phyloP scores from a whole-genome alignment of 2,888 invertebrate genomes.

The Caenorhabditis macrosperma region DNA sequence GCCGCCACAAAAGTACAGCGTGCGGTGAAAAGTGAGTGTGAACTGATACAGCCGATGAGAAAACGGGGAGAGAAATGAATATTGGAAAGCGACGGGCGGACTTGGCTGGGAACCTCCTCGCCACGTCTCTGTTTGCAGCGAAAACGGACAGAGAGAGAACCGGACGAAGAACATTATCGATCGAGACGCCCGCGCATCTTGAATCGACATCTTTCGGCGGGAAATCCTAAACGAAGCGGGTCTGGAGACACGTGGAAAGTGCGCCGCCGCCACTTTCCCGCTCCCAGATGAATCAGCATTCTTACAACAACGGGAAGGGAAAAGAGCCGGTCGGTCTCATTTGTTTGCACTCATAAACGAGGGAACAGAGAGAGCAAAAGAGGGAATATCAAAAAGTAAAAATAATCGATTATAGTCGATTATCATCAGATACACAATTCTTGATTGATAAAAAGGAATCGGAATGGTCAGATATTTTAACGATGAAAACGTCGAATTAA shows the following conservation, averaged over 20 bases:
- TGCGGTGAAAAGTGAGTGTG: neutral
- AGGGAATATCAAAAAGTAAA: neutral
- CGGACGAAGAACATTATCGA: neutral
- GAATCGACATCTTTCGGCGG: neutral
- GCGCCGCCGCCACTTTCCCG: no score
- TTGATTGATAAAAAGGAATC: neutral
- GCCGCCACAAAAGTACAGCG: neutral
- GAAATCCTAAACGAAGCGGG: neutral
- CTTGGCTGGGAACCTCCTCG: constrained; percentile 12
- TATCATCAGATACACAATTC: no score
- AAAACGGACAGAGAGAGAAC: constrained; percentile 10
- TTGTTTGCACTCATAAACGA: neutral
- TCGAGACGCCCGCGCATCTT: neutral
- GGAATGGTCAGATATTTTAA: neutral
- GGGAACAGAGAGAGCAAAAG: neutral
- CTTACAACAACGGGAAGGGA: neutral
- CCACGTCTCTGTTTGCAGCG: neutral
- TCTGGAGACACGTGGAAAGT: neutral
- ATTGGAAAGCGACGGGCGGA: constrained; percentile 1
- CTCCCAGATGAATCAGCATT: neutral
- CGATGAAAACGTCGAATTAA: constrained; percentile 25
- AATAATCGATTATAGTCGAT: no score
- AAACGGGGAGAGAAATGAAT: neutral
- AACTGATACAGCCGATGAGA: neutral
- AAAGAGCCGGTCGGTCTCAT: neutral